Percentiles rank a stretch among this genome's conserved stretches.
Evolutionary conservation across 1,140 invertebrate species (phyloP).

Genomic region (Muscidifurax raptorellus): DNA sequence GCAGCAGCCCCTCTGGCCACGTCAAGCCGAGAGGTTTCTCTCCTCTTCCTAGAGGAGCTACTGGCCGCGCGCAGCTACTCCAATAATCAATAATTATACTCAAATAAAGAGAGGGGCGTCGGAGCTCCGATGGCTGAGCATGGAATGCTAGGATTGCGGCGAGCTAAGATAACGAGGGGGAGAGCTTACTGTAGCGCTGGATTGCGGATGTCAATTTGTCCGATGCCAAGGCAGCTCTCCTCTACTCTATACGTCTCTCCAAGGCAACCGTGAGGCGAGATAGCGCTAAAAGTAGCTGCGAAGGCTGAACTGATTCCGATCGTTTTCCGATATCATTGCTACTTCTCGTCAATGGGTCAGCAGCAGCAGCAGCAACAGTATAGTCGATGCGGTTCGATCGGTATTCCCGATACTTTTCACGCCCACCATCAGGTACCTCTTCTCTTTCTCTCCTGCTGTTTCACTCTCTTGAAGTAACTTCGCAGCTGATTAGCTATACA

Average conservation of each 20-base stretch:
- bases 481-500: constrained; percentile 21
- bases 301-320: not conserved
- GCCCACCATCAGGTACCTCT: not conserved
- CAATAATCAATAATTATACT: constrained; percentile 77
- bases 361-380: no score
- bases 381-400: not conserved
- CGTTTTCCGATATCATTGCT: not conserved
- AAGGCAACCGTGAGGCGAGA: not conserved
- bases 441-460: no score
- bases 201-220: constrained; percentile 27
- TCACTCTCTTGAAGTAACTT: not conserved
- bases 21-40: constrained; percentile 53
- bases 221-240: not conserved
- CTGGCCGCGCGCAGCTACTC: constrained; percentile 64
- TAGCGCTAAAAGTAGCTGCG: not conserved
- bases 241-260: not conserved
- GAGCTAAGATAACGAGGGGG: constrained; percentile 44
- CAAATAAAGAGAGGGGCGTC: constrained; percentile 72
- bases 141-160: constrained; percentile 68
- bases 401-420: constrained; percentile 9
- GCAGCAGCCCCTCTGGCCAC: constrained; percentile 21
- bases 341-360: constrained; percentile 32
- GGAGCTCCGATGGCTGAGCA: constrained; percentile 55
- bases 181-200: not conserved
- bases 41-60: constrained; percentile 71